phyloP scores from a whole-genome alignment of 2,113 vertebrate genomes.

The Lichenostomus cassidix region DNA sequence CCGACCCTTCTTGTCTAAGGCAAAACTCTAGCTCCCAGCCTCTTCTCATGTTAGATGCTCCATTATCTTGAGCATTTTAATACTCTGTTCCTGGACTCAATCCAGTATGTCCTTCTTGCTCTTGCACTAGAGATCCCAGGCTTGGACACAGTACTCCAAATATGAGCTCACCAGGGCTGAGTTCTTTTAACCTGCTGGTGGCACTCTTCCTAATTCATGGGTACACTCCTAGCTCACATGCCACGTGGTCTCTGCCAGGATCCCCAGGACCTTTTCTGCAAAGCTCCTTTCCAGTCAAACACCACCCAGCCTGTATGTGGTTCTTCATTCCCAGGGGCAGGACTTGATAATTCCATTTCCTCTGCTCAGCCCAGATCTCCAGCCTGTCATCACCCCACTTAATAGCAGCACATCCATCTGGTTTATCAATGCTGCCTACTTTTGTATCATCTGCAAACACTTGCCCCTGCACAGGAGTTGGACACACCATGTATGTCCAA shows the following conservation, averaged over 20 bases:
- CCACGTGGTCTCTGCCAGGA: not conserved
- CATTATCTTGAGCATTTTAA: not conserved
- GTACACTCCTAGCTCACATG: not conserved
- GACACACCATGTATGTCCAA: too few species aligned
- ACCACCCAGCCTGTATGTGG: not conserved
- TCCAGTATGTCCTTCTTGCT: not conserved
- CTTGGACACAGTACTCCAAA: not conserved
- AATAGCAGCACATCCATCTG: not conserved
- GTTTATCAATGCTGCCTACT: not conserved
- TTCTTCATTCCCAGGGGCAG: not conserved
- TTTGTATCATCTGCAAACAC: not conserved
- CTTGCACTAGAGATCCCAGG: not conserved
- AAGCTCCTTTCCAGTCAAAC: not conserved
- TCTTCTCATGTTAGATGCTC: not conserved
- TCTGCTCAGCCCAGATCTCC: not conserved
- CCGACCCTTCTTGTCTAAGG: not conserved
- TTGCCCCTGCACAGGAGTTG: not conserved
- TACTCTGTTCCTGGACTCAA: not conserved
- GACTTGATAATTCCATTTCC: not conserved
- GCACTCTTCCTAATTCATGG: not conserved
- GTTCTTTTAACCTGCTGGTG: not conserved
- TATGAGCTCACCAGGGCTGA: not conserved
- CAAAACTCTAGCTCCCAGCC: not conserved
- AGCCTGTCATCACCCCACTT: not conserved
- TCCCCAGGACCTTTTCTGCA: not conserved